Base-by-base conservation (phyloP, 1,140 invertebrate species). In the Antheraea pernyi region DNA sequence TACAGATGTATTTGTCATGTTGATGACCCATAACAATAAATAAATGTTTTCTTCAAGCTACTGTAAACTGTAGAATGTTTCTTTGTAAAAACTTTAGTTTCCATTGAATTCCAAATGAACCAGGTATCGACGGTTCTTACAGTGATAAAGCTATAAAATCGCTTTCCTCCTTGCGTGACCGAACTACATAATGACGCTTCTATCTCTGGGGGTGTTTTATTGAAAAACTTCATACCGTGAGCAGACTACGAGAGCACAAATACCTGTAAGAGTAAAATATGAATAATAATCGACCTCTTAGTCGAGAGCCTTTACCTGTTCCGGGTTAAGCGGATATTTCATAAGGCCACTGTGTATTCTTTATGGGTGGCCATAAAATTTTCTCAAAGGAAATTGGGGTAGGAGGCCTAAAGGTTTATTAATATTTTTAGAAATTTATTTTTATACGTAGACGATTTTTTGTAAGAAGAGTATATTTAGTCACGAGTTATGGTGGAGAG, bases 221-320 rank as follows among this genome's bases (percentile, higher is more conserved):
- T 91, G 88, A 90, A 91, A 91, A 91, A 91, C 81, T 91, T 84
- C 64, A 77, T 78, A 75, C 82, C 89, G 89, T 90, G 89, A 88
- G 76, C 79, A 65, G 89, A 89, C 78, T 91, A 74, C 82, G 72
- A 78, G 68, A 86, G 76, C 73, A 76, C 22, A 30, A 30, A 30
- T 30, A 30, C 22, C 22, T 70, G 63, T 75, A 77, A 42, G 22
- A 77, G 76, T 83, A 82, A 87, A 90, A 88, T 91, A 90, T 91
- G 89, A 91, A 88, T 91, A 88, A 83, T 88, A 85, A 86, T 80
- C 69, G 74, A 78, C 74, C 70, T 67, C n/a, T 67, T 66, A 53
- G 11, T 74, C 61, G 19, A 65, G 67, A 62, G 70, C 53, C 69
- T 59, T 68, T 69, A 73, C 71, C 64, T 73, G 68, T 61, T 67